These are phyloP conservation scores for Acromyrmex heyeri DNA, from an alignment of 1,140 invertebrate genomes.

Conservation along the genomic window DNA sequence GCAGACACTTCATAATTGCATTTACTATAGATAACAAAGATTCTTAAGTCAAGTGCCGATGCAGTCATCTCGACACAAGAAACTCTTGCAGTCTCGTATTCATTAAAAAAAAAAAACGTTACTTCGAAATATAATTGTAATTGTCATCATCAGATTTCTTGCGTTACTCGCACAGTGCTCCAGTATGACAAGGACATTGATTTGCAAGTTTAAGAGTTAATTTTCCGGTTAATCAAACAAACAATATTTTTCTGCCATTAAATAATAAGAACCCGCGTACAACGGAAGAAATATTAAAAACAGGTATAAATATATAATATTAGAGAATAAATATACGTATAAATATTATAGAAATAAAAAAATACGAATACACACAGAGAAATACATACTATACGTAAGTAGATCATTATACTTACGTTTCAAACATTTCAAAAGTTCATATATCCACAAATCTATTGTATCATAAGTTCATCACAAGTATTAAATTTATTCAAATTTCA, in stretches of 20 bases:
- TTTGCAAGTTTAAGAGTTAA: not conserved
- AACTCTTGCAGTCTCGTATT: constrained; percentile 32
- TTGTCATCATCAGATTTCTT: constrained; percentile 24
- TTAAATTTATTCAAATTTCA: too few relatives aligned
- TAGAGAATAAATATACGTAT: too few relatives aligned
- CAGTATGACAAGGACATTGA: not conserved
- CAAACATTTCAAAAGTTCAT: too few relatives aligned
- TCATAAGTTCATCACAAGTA: too few relatives aligned
- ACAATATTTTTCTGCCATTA: not conserved
- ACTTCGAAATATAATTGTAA: constrained; percentile 45
- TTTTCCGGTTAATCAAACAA: not conserved
- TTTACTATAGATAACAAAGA: constrained; percentile 14
- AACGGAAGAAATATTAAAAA: too few relatives aligned
- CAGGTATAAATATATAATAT: too few relatives aligned
- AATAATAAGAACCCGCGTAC: not conserved
- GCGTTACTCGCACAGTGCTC: not conserved
- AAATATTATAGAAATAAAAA: too few relatives aligned
- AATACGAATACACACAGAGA: too few relatives aligned
- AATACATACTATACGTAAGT: too few relatives aligned
- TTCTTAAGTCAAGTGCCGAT: constrained; percentile 36
- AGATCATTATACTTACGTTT: too few relatives aligned
- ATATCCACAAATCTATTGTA: too few relatives aligned
- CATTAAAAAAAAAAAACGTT: not conserved
- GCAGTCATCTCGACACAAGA: constrained; percentile 32
- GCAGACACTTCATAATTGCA: not conserved